Conservation (phyloP, 2,888 invertebrate species). For the Clunio marinus region DNA sequence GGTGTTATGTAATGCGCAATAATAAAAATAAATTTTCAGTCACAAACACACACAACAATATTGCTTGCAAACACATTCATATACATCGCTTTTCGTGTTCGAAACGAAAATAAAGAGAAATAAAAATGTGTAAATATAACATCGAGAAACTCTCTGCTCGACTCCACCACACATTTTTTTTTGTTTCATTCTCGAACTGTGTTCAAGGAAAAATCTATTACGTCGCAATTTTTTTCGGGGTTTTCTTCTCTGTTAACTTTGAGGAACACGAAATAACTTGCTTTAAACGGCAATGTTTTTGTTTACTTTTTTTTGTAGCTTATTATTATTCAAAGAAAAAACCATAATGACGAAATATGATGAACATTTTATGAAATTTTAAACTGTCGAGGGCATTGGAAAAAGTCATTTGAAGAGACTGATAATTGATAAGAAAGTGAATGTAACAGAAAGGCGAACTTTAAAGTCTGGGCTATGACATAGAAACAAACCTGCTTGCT, state of each 20-base stretch:
- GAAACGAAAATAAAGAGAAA: slow-evolving; percentile 26
- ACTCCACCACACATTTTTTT: neutral
- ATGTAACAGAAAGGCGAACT: neutral
- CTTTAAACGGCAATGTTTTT: neutral
- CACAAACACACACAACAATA: slow-evolving; percentile 19
- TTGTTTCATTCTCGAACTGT: neutral
- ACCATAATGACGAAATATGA: neutral
- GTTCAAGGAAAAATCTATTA: slow-evolving; percentile 38
- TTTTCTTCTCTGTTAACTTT: neutral
- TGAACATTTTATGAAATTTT: too few species aligned
- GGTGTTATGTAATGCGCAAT: slow-evolving; percentile 23
- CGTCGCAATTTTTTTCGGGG: slow-evolving; percentile 32
- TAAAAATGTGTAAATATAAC: slow-evolving; percentile 37
- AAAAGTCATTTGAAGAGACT: neutral
- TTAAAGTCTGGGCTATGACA: too few species aligned
- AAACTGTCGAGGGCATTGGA: neutral
- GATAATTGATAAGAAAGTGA: neutral
- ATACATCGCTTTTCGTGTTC: slow-evolving; percentile 19
- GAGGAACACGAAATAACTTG: neutral
- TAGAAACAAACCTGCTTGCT: too few species aligned
- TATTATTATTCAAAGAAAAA: neutral
- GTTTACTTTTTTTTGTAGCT: neutral
- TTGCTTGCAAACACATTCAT: neutral
- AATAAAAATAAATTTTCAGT: slow-evolving; percentile 27
- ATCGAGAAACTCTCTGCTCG: slow-evolving; percentile 9